Percentiles rank a stretch among this genome's conserved stretches.
Evolutionary conservation across 2,113 vertebrate species (phyloP).

Genomic region (Acanthisitta chloris): DNA sequence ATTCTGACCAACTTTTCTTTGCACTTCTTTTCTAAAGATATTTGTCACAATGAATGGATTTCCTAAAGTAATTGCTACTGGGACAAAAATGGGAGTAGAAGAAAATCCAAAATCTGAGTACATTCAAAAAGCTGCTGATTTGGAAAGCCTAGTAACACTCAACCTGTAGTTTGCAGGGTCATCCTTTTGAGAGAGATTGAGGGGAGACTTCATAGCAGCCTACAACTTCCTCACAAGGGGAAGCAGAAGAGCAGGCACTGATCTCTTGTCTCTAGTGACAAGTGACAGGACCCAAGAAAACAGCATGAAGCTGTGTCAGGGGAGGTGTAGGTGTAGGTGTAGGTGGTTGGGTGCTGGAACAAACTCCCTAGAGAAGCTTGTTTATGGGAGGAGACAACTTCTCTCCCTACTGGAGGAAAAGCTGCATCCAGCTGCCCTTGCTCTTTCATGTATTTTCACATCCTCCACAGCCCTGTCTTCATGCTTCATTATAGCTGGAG

Average conservation of each 20-base stretch:
- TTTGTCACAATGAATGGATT: background rate
- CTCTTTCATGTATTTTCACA: background rate
- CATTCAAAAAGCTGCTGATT: background rate
- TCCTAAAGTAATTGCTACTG: background rate
- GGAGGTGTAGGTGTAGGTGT: background rate
- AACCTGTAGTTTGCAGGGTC: background rate
- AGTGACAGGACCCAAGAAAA: background rate
- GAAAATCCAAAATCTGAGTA: background rate
- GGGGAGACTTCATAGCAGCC: background rate
- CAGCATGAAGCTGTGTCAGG: background rate
- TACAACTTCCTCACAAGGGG: background rate
- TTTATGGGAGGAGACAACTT: background rate
- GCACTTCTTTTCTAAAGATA: background rate
- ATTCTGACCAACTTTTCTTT: background rate
- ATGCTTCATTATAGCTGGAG: background rate
- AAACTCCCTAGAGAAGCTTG: background rate
- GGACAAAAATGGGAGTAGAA: background rate
- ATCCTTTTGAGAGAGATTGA: background rate
- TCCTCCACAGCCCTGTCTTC: background rate
- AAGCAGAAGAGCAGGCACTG: background rate
- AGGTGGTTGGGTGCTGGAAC: fast-evolving
- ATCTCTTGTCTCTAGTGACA: background rate
- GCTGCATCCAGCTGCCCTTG: background rate
- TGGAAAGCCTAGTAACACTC: background rate
- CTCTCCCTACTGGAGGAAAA: background rate